Evolutionary conservation across 2,888 invertebrate species (phyloP).

Genomic region (Drosophila vallismaia): DNA sequence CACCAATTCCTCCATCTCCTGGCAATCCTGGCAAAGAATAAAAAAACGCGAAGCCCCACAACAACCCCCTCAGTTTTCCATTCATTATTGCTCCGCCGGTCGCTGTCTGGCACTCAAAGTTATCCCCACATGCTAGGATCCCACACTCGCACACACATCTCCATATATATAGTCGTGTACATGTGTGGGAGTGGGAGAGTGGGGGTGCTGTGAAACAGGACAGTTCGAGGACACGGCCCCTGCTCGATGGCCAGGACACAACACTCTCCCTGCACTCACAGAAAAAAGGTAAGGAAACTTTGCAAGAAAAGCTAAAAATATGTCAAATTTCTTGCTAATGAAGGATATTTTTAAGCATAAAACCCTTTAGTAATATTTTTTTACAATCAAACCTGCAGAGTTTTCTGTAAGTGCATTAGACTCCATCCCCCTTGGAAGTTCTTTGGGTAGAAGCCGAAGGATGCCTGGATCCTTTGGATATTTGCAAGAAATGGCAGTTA

Average conservation of each 20-base stretch:
- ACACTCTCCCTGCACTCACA: conserved; percentile 8
- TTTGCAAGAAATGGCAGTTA: conserved; percentile 41
- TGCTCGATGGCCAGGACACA: conserved; percentile 41
- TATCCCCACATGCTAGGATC: conserved; percentile 44
- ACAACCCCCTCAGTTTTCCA: not conserved
- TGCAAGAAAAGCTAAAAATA: no score
- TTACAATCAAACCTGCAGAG: not conserved
- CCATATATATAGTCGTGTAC: conserved; percentile 1
- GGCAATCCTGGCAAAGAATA: not conserved
- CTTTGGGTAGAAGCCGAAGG: not conserved
- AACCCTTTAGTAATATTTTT: not conserved
- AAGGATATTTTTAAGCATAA: not conserved
- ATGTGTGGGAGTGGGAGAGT: not conserved
- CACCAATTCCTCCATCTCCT: not conserved
- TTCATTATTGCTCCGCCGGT: conserved; percentile 50
- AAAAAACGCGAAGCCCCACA: not conserved
- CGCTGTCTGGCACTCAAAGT: conserved; percentile 73
- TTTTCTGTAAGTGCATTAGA: not conserved
- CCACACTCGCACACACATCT: conserved; percentile 2
- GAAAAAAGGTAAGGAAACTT: not conserved
- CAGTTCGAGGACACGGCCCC: conserved; percentile 41
- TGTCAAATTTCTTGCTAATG: not conserved
- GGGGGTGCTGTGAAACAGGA: conserved; percentile 17
- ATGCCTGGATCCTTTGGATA: conserved; percentile 26
- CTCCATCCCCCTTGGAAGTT: not conserved